Evolutionary conservation across 2,888 invertebrate species (phyloP).

Genomic region (Terebella lapidaria): DNA sequence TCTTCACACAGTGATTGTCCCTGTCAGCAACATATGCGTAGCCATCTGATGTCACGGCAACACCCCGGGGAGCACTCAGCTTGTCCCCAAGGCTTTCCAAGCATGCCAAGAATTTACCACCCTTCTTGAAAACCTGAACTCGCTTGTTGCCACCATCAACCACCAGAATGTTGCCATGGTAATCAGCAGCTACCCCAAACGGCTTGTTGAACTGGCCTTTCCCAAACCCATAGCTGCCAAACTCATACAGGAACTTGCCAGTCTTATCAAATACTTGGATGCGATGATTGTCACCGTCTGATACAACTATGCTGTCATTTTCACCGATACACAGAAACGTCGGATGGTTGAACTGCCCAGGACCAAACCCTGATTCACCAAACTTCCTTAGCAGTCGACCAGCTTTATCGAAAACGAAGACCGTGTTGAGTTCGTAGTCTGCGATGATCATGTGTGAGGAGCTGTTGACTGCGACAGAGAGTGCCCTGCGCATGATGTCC

Average conservation of each 20-base stretch:
- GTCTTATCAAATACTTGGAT: slow-evolving; percentile 22
- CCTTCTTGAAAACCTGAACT: slow-evolving; percentile 19
- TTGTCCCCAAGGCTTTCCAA: slow-evolving; percentile 21
- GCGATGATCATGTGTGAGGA: slow-evolving; percentile 21
- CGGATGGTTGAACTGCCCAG: slow-evolving; percentile 23
- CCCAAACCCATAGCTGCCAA: slow-evolving; percentile 20
- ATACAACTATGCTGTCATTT: slow-evolving; percentile 22
- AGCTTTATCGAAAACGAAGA: slow-evolving; percentile 19
- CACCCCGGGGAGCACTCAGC: slow-evolving; percentile 24
- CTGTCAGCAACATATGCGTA: slow-evolving; percentile 23
- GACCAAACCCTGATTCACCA: slow-evolving; percentile 19
- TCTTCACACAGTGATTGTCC: slow-evolving; percentile 28
- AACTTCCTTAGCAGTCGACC: slow-evolving; percentile 18
- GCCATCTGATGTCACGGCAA: slow-evolving; percentile 26
- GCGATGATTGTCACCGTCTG: slow-evolving; percentile 25
- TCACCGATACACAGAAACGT: slow-evolving; percentile 25
- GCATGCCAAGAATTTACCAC: slow-evolving; percentile 18
- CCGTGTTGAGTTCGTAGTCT: slow-evolving; percentile 21
- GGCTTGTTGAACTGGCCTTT: slow-evolving; percentile 25
- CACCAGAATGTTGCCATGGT: slow-evolving; percentile 25
- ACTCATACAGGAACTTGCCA: slow-evolving; percentile 19
- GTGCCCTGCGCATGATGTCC: slow-evolving; percentile 15
- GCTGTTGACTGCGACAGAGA: slow-evolving; percentile 23
- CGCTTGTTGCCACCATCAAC: slow-evolving; percentile 27
- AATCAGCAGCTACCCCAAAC: slow-evolving; percentile 23